Conservation (phyloP, 2,113 vertebrate species). For the Aix galericulata region DNA sequence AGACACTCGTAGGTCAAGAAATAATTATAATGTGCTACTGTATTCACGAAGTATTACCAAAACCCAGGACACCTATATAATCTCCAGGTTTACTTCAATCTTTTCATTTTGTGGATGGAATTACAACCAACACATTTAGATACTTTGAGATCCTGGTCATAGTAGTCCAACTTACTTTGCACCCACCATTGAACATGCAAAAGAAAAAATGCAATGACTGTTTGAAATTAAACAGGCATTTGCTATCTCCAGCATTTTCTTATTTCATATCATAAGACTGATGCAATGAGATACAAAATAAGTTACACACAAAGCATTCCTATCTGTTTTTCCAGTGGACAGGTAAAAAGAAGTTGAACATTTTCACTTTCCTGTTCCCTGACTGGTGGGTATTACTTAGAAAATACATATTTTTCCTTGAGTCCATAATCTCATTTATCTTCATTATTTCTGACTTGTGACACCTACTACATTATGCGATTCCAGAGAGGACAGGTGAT, state of each 20-base stretch:
- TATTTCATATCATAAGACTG: neutral
- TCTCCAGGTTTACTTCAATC: conserved; percentile 75
- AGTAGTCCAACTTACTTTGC: conserved; percentile 72
- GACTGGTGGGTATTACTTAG: neutral
- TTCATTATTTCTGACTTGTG: neutral
- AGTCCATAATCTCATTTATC: neutral
- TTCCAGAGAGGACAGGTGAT: neutral
- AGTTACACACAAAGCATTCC: neutral
- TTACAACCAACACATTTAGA: conserved; percentile 81
- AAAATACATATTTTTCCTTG: neutral
- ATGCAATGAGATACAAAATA: neutral
- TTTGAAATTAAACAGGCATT: neutral
- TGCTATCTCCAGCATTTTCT: neutral
- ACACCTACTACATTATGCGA: neutral
- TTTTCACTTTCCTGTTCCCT: neutral
- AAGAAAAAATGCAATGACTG: neutral
- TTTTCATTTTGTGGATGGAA: conserved; percentile 79
- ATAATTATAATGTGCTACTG: neutral
- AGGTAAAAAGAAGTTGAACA: neutral
- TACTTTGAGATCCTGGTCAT: conserved; percentile 77
- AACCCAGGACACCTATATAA: neutral
- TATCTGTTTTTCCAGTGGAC: neutral
- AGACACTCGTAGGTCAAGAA: neutral
- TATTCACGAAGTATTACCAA: neutral
- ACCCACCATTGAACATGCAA: neutral